These are phyloP conservation scores for Polypterus bichir DNA, from an alignment of 2,113 vertebrate species.

Conservation along the genomic window DNA sequence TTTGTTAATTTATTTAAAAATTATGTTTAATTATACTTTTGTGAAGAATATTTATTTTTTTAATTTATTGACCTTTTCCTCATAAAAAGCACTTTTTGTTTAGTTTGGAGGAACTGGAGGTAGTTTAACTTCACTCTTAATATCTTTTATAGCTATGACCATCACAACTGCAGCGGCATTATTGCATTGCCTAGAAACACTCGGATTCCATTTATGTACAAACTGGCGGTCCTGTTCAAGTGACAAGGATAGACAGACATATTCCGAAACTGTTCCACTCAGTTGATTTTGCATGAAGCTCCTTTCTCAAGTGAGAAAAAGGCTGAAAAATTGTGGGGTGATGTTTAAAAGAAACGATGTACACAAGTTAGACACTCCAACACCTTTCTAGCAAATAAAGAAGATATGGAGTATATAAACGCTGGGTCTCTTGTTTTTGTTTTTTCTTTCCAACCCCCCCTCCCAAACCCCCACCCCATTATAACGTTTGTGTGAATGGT, in stretches of 20 bases:
- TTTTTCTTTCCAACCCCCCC: no score
- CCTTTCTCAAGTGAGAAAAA: conserved; percentile 33
- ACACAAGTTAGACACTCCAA: conserved; percentile 39
- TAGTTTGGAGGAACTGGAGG: not conserved
- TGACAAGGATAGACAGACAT: conserved; percentile 16
- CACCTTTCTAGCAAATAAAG: conserved; percentile 33
- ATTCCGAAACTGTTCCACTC: conserved; percentile 50
- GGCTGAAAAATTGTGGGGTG: conserved; percentile 36
- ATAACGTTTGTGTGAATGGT: no score
- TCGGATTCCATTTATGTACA: no score
- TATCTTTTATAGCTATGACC: conserved; percentile 19
- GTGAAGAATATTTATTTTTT: conserved; percentile 29
- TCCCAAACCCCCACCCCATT: no score
- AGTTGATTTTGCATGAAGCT: conserved; percentile 52
- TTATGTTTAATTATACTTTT: conserved; percentile 25
- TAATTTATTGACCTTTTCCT: conserved; percentile 20
- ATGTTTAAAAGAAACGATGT: conserved; percentile 31
- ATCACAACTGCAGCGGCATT: conserved; percentile 35
- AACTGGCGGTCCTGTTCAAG: no score
- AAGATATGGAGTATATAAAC: conserved; percentile 26
- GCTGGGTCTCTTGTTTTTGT: conserved; percentile 16
- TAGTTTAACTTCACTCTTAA: no score
- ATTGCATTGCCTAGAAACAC: conserved; percentile 12
- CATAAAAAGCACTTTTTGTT: conserved; percentile 14
- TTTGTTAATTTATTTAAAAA: conserved; percentile 15